Base-by-base conservation (phyloP, 2,113 vertebrate genomes). In the Aspidoscelis tigris region DNA sequence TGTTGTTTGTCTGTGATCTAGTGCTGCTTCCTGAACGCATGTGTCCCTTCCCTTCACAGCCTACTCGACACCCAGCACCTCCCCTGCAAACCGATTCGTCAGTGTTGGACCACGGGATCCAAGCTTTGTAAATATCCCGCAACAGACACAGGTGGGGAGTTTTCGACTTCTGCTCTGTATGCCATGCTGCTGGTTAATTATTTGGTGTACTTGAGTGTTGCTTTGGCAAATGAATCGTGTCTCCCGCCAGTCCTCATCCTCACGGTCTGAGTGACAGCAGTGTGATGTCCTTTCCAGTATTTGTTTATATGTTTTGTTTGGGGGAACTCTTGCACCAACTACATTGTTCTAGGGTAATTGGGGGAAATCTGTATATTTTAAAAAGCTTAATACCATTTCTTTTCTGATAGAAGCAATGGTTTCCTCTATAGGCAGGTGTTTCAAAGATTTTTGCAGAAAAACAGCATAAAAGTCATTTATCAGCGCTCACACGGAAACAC, bases 91-190 rank as follows among this genome's bases (percentile, higher is more conserved):
- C 96, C 96, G 98, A 96, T 99, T 99, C 94, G 98, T 99, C 97
- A 99, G 98, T 94, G 98, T 99, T 93, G 98, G 98, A 96, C 98
- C 98, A 95, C 96, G 98, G 97, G 98, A 99, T 96, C 97, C 98
- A 94, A 97, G 98, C 97, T 99, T 99, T 97, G 97, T 98, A 98
- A 99, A 99, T 98, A 99, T 99, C 97, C 98, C 98, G 96, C 98
- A 99, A 97, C 98, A 99, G 96, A 98, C 98, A 96, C 98, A 99
- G 98, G 98, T 99, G 97, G 96, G 97, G 94, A 92, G 93, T 94
- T 95, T 95, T 96, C 93, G 61, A 95, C 94, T 95, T 96, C 95
- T 95, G 76, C 69, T 84, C 94, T 94, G 95, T 96, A 94, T 96
- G 93, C 94, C 79, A 90, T 95, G 94, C 95, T 89, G 91, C 91